These are phyloP conservation scores for Melanotaenia boesemani DNA, from an alignment of 2,797 vertebrate genomes.

Conservation along the genomic window DNA sequence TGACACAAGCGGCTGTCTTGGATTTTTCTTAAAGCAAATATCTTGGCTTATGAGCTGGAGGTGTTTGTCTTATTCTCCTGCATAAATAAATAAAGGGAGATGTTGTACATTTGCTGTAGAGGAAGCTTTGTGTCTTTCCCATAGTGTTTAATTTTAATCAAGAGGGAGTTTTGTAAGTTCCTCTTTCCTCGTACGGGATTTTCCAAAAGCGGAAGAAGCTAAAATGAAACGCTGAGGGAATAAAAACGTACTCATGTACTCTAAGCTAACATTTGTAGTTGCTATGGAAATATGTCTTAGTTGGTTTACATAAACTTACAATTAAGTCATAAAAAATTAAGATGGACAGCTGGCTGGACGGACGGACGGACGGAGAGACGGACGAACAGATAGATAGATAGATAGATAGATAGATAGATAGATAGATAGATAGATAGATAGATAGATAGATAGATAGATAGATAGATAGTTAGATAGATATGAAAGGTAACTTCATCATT, in stretches of 20 bases:
- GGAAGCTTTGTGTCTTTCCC: conserved; percentile 31
- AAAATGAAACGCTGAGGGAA: conserved; percentile 29
- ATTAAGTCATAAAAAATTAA: background rate
- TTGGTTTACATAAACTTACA: background rate
- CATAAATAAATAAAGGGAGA: conserved; percentile 30
- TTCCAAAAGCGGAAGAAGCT: conserved; percentile 34
- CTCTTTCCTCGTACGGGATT: conserved; percentile 20
- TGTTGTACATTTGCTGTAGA: background rate
- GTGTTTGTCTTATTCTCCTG: conserved; percentile 10
- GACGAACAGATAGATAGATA: no score
- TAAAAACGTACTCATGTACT: conserved; percentile 6
- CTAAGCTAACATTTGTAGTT: background rate
- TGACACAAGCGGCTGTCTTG: conserved; percentile 18
- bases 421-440: no score
- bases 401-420: no score
- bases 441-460: background rate
- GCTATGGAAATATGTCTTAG: conserved; percentile 4
- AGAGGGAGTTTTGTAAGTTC: conserved; percentile 59
- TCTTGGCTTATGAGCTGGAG: conserved; percentile 23
- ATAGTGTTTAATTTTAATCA: conserved; percentile 32
- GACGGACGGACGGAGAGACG: no score
- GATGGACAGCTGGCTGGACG: no score
- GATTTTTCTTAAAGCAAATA: conserved; percentile 11
- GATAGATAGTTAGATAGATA: background rate
- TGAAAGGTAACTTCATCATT: background rate